These are phyloP conservation scores for Vicugna pacos DNA, from an alignment of 2,113 vertebrate species.

Conservation along the genomic window DNA sequence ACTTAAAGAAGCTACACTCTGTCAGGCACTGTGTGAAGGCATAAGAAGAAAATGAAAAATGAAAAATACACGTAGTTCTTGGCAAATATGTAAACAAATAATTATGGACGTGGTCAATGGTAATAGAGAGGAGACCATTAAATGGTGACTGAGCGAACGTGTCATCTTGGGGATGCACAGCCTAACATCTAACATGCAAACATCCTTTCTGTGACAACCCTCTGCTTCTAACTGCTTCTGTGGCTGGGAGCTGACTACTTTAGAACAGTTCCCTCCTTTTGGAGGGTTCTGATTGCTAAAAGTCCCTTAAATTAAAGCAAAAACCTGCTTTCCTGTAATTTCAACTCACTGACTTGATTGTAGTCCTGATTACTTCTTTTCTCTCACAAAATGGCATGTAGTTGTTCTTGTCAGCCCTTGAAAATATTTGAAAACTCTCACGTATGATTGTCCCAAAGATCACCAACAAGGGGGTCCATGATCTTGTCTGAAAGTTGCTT, in stretches of 20 bases:
- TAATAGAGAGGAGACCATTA: not conserved
- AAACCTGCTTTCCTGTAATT: constrained; percentile 18
- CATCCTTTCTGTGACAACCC: not conserved
- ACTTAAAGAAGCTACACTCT: not conserved
- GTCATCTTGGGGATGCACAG: not conserved
- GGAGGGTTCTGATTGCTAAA: not conserved
- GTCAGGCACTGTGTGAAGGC: not conserved
- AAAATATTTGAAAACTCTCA: not conserved
- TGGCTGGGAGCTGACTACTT: not conserved
- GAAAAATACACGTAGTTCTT: not conserved
- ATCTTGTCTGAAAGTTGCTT: not conserved
- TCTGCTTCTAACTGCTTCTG: not conserved
- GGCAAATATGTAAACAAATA: not conserved
- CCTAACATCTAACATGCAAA: not conserved
- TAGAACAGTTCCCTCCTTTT: not conserved
- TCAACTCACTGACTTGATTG: constrained; percentile 20
- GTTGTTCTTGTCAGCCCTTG: not conserved
- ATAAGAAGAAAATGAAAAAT: not conserved
- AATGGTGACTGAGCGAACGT: not conserved
- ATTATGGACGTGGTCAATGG: not conserved
- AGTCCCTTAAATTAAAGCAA: not conserved
- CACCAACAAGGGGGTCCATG: not conserved
- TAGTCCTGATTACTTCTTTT: not conserved
- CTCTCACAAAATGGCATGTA: not conserved
- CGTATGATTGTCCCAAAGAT: not conserved